phyloP scores from a whole-genome alignment of 1,140 invertebrate genomes.

The Drosophila bipectinata region DNA sequence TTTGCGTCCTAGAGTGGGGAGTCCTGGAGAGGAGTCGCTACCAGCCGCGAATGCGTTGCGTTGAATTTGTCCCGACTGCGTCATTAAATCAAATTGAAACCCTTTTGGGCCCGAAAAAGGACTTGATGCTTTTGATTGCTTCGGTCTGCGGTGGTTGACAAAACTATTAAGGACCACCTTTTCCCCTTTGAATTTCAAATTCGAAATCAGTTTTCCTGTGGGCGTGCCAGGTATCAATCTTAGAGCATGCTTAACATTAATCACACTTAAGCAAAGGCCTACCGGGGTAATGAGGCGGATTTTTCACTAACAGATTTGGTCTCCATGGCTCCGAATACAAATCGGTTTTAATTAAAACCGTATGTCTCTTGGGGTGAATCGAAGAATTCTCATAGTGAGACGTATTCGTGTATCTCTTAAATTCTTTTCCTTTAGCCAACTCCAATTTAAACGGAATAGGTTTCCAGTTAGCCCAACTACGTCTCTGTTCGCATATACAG shows the following conservation, averaged over 20 bases:
- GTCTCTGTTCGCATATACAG: conserved; percentile 44
- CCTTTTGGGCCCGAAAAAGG: conserved; percentile 67
- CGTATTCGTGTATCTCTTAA: too few relatives aligned
- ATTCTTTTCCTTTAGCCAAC: not conserved
- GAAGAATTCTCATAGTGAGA: not conserved
- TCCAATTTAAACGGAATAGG: not conserved
- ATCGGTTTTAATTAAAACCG: conserved; percentile 12
- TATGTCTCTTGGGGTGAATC: not conserved
- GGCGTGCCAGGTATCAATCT: conserved; percentile 63
- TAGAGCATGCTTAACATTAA: conserved; percentile 61
- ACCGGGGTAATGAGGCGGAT: conserved; percentile 54
- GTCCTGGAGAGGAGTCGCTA: conserved; percentile 5
- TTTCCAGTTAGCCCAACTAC: not conserved
- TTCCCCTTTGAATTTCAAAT: conserved; percentile 9
- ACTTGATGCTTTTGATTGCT: conserved; percentile 73
- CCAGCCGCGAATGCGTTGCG: conserved; percentile 49
- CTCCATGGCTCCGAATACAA: conserved; percentile 12
- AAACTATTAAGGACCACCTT: conserved; percentile 50
- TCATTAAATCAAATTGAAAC: conserved; percentile 82
- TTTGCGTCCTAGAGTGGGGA: conserved; percentile 50
- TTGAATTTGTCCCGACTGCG: conserved; percentile 78
- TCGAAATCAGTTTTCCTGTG: conserved; percentile 42
- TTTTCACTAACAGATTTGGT: conserved; percentile 44
- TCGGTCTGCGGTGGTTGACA: conserved; percentile 42
- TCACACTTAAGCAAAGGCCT: conserved; percentile 67